Base-by-base conservation (phyloP, 2,797 vertebrate species). In the Chaetodon trifasciatus region DNA sequence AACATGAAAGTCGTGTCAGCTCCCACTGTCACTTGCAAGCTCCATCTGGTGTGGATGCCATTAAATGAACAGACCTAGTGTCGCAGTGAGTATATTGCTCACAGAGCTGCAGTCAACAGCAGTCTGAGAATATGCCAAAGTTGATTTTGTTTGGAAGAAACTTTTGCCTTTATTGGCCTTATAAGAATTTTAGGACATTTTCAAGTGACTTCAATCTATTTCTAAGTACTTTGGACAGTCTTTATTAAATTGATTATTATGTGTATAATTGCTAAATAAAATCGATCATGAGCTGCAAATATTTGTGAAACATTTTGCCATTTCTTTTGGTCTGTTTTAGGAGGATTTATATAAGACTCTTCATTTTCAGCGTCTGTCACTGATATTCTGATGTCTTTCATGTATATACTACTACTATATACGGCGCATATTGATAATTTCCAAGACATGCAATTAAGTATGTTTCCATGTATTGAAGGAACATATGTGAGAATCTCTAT, bases 21-120 rank as follows among this genome's bases (percentile, higher is more conserved):
- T 84, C 82, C 83, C 72, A 81, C 83, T 79, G 74, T 82, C 81
- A 76, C 74, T 88, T 80, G 62, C 76, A 81, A 85, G 74, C 78
- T 81, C 89, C 90, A 89, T 91, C 83, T 88, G 88, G 42, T 88
- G 75, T 79, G 74, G 74, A 81, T 76, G 69, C 83, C 75, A 84
- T 88, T 87, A 88, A 85, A 89, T 83, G 78, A 90, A 69, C 66
- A 79, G 81, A 78, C 65, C 64, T 57, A 71, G 72, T 79, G 84
- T 83, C 23, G 1, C 84, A 77, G 60, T 58, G 62, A 79, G 73
- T 79, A 39, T 78, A 76, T 78, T 82, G 55, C 72, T 77, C 73
- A 42, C 72, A 60, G 44, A 81, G 75, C 62, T 79, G 72, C 57
- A 80, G 82, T 87, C 80, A 77, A 39, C 81, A 84, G 67, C 81